Evolutionary conservation across 1,140 invertebrate genomes (phyloP).

Genomic region (Hylaeus anthracinus): DNA sequence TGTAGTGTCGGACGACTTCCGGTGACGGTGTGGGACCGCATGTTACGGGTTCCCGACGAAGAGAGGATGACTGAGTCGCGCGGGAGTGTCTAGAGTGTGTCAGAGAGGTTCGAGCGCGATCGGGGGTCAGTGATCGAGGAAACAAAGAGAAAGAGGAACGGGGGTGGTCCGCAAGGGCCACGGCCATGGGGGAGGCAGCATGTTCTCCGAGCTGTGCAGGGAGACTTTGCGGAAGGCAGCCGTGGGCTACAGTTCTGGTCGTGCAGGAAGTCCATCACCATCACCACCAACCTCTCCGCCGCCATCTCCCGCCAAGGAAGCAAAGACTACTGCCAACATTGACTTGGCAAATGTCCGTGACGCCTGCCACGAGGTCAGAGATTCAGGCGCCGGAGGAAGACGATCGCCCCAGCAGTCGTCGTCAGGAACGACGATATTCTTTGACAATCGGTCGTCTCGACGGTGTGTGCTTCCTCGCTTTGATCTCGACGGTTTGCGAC

Average conservation of each 20-base stretch:
- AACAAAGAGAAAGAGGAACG: slow-evolving; percentile 21
- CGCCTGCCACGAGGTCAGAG: slow-evolving; percentile 53
- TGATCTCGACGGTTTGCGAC: neutral
- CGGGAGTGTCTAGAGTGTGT: slow-evolving; percentile 15
- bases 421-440: slow-evolving; percentile 50
- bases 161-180: slow-evolving; percentile 72
- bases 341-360: slow-evolving; percentile 74
- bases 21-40: slow-evolving; percentile 21
- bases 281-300: slow-evolving; percentile 79
- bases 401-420: slow-evolving; percentile 39
- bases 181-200: slow-evolving; percentile 80
- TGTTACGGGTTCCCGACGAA: neutral
- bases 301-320: slow-evolving; percentile 77
- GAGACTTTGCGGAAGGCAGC: slow-evolving; percentile 83
- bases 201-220: slow-evolving; percentile 85
- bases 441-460: slow-evolving; percentile 15
- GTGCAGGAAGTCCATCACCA: slow-evolving; percentile 76
- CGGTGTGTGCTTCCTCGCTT: neutral
- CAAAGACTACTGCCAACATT: slow-evolving; percentile 72
- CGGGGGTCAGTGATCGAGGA: slow-evolving; percentile 14
- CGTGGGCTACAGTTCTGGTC: slow-evolving; percentile 80
- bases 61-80: slow-evolving; percentile 24
- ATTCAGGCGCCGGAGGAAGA: slow-evolving; percentile 50
- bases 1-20: slow-evolving; percentile 11
- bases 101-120: slow-evolving; percentile 1